Base-by-base conservation (phyloP, 2,888 invertebrate genomes). In the Euclidia mi region DNA sequence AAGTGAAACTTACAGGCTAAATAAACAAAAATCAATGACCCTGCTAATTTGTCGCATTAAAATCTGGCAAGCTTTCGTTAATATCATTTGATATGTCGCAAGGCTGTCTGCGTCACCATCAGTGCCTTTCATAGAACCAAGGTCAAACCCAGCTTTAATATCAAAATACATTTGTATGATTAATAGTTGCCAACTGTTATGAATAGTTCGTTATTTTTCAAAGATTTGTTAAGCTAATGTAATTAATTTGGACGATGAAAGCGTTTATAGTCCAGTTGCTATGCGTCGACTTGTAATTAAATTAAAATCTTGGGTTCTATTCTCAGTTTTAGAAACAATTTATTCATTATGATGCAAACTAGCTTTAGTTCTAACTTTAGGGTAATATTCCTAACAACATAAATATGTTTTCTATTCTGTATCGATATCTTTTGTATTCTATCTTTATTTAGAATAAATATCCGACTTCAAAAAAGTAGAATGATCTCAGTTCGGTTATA, bases 161-260 rank as follows among this genome's bases (percentile, higher is more conserved):
- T 34, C 56, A 31, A 4, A 57, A 57, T 66, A 71, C 58, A 61
- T 71, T 66, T 45, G 10, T 25, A 12, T 71, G 69, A 69, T 59
- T 58, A 62, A 69, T 69, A 58, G 34, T 48, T 56, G 47, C 20
- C 20, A n/a, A 25, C 20, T 32, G n/a, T 38, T 50, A 37, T 4
- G 12, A 34, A 12, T 34, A 34, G 34, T 41, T 68, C 35, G 48
- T 53, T 65, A 47, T 57, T 58, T 53, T 55, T 53, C 43, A 69
- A 55, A 58, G 53, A 69, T 66, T 32, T 43, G 42, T 31, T 10
- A 17, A 9, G 29, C 63, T 69, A 35, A 49, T 51, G 62, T 43
- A 57, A 67, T 66, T 57, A 50, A 64, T 64, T 56, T 14, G n/a
- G 4, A 11, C 10, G 29, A 10, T 25, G 20, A 25, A 20, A 20